Base-by-base conservation (phyloP, 2,888 invertebrate species). In the Stenichneumon culpator region DNA sequence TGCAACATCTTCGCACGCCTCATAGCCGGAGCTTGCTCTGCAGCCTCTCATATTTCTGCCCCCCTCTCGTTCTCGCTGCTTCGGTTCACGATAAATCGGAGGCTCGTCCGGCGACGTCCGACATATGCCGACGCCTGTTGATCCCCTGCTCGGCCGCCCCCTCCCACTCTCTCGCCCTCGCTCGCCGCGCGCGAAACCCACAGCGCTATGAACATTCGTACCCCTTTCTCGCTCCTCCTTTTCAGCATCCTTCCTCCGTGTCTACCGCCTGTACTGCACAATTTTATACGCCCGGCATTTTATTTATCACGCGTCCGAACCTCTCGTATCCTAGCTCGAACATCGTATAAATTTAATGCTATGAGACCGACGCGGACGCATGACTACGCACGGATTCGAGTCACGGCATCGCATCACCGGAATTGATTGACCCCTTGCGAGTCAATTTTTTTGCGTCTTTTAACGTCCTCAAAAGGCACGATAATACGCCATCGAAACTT, bases 121-220 rank as follows among this genome's bases (percentile, higher is more conserved):
- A 89, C 87, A 84, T 60, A 60, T 78, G 79, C 88, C 86, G 89
- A 90, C 89, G 91, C 91, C 90, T 91, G 91, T 91, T 91, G 91
- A 91, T 91, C 90, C 86, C 86, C 84, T 82, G 81, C 83, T 28
- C 63, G 11, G 16, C 25, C 47, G n/a, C 28, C 60, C 19, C 19
- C 60, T 57, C 47, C 67, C 70, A 47, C 50, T 32, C 39, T 36
- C 72, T 16, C 57, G 22, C 75, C 25, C 19, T 39, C 75, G 14
- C 39, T 39, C 65, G 25, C 36, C 47, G 47, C 60, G 65, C 67
- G 47, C 77, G 47, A 19, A 22, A 14, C 22, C 47, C 36, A 39
- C 50, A 52, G 22, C 87, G 72, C 79, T 83, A 86, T 68, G 63
- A 78, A 57, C 84, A 44, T 70, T 39, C 39, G 57, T 39, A 74